These are phyloP conservation scores for Scomberomorus guttatus DNA, from an alignment of 2,797 vertebrate species.

Conservation along the genomic window DNA sequence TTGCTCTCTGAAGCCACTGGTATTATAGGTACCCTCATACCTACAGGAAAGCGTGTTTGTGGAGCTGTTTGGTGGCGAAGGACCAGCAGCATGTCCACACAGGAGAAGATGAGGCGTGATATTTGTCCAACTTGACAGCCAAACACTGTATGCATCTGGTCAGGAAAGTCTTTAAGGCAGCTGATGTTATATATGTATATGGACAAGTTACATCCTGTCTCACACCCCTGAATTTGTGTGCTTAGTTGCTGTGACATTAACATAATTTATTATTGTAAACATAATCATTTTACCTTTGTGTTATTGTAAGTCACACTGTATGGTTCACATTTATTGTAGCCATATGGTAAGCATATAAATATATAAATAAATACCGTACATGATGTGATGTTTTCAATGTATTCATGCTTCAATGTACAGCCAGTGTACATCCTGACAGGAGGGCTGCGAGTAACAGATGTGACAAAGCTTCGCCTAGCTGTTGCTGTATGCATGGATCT, in stretches of 20 bases:
- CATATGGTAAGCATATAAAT: constrained; percentile 26
- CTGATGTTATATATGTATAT: too few species aligned
- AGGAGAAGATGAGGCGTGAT: constrained; percentile 1
- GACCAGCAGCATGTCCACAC: not conserved
- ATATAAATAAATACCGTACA: constrained; percentile 39
- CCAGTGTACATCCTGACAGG: constrained; percentile 52
- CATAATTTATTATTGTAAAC: not conserved
- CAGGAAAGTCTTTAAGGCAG: too few species aligned
- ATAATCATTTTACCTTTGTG: not conserved
- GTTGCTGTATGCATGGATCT: constrained; percentile 59
- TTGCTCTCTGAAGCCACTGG: too few species aligned
- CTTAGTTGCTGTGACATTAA: not conserved
- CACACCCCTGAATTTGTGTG: constrained; percentile 6
- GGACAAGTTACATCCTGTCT: not conserved
- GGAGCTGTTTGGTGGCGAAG: not conserved
- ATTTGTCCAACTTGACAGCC: constrained; percentile 5
- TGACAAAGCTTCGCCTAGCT: constrained; percentile 66
- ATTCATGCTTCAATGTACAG: constrained; percentile 55
- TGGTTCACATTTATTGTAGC: not conserved
- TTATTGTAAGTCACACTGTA: not conserved
- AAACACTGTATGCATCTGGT: not conserved
- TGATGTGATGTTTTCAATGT: constrained; percentile 46
- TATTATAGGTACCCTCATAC: not conserved
- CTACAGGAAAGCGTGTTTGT: constrained; percentile 17
- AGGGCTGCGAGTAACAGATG: constrained; percentile 63